Evolutionary conservation across 1,140 invertebrate species (phyloP), one percentile per base, ranked within the genome.

Genomic region (Apocrypta bakeri): DNA sequence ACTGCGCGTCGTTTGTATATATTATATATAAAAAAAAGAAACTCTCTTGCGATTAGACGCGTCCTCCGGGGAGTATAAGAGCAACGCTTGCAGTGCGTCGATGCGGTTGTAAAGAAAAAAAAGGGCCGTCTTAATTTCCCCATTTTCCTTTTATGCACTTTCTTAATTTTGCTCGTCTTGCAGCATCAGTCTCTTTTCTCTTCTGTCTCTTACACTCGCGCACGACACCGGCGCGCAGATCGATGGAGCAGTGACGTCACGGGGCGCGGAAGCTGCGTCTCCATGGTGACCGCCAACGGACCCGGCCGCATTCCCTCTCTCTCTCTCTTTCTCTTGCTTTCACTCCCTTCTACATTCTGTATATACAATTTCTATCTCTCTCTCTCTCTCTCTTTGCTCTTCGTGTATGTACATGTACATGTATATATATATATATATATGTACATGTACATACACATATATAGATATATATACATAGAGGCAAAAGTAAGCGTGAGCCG

Each of bases 171-270:
- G 17, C 66, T 24, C 63, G 9, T 56, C 61, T 48, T 66, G 14
- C 7, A 24, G 48, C 31, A 21, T 37, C 56, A 68, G 77, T 21
- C 24, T 48, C 72, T 42, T 76, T 69, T 69, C 61, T 68, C 56
- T 24, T 64, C 42, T 64, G 24, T 72, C 72, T 25, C 17, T 37
- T 1, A 21, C 8, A 48, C 73, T 66, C 80, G 64, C 72, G 24
- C 66, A 69, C 79, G 63, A 69, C 75, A 42, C 79, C 42, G 69
- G 78, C 56, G 75, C 80, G 84, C 88, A 89, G 88, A 92, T 92
- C 91, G 91, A 92, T 92, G 90, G 89, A 92, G 91, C 91, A 87
- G 87, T 91, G 91, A 92, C 90, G 91, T 92, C 90, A 91, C 90
- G 84, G 87, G 87, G 88, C 83, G 88, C 88, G 89, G 90, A 92